Evolutionary conservation across 2,113 vertebrate species (phyloP).

Genomic region (Echinops telfairi): DNA sequence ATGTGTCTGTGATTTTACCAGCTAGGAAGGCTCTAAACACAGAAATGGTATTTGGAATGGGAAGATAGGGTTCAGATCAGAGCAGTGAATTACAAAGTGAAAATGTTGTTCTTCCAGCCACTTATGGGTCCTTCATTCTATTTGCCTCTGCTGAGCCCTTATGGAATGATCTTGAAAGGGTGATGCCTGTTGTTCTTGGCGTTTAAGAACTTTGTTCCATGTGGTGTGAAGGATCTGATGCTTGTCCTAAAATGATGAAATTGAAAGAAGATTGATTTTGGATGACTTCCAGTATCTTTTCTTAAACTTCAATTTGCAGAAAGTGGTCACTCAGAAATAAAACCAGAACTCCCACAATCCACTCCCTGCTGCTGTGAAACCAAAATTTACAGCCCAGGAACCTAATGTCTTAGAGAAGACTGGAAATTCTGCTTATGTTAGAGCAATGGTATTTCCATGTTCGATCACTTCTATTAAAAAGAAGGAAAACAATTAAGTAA

Average conservation of each 20-base stretch:
- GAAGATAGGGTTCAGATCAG: constrained; percentile 58
- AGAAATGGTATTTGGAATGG: constrained; percentile 61
- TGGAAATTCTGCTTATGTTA: background rate
- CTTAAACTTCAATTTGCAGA: constrained; percentile 81
- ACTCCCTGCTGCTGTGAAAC: constrained; percentile 20
- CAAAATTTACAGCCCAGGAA: background rate
- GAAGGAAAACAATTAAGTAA: background rate
- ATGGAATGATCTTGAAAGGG: constrained; percentile 85
- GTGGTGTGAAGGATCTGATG: constrained; percentile 84
- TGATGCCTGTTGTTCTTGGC: constrained; percentile 88
- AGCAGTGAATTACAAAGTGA: constrained; percentile 79
- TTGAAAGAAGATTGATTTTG: constrained; percentile 86
- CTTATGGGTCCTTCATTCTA: constrained; percentile 81
- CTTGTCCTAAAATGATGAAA: constrained; percentile 87
- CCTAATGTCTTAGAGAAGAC: background rate
- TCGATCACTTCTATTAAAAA: background rate
- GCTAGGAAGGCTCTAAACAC: constrained; percentile 62
- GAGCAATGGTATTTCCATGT: constrained; percentile 42
- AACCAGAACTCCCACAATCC: background rate
- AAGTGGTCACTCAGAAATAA: constrained; percentile 67
- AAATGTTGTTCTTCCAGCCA: constrained; percentile 82
- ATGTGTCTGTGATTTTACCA: constrained; percentile 63
- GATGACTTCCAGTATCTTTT: constrained; percentile 84
- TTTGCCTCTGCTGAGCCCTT: constrained; percentile 83
- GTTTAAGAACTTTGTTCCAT: constrained; percentile 81